Base-by-base conservation (phyloP, 2,113 vertebrate genomes). In the Solea senegalensis region DNA sequence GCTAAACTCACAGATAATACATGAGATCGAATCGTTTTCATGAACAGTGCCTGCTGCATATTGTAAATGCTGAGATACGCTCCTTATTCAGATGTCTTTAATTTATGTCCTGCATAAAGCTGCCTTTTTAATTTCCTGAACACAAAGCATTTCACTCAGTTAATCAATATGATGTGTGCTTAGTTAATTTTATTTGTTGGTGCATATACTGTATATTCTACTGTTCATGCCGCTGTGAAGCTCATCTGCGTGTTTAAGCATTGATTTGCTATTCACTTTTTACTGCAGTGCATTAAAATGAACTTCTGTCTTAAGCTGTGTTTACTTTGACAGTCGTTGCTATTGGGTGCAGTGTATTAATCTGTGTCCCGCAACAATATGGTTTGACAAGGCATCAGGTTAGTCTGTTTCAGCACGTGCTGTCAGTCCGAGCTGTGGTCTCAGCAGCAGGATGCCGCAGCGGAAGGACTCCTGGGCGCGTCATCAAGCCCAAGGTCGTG, bases 401-500 rank as follows among this genome's bases (percentile, higher is more conserved):
- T 2, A 34, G 34, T 63, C 12, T 48, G 9, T 11, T 1, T 51
- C 34, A 52, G 67, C 34, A 52, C 8, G 15, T 64, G 65, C 50
- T 53, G 50, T 74, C 21, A 44, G 8, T 41, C 51, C 52, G 40
- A 51, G 49, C 21, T 57, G 56, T 14, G 1, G 60, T 28, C 49
- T 34, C 50, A 55, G 27, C 52, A 58, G 67, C 90, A 91, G 84
- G 83, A 90, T 81, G 69, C 78, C 56, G 26, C 78, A 74, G 44
- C 44, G 79, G 89, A 89, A 88, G 77, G 65, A 76, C 62, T 83
- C 67, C 68, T 52, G 14, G 58, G 28, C 82, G 75, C 77, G 73
- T 89, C 83, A 86, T 75, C 66, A 13, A 68, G 56, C 76, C 60
- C 89, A 88, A 85, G 89, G 86, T 76, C 84, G 65, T 84, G 73